Evolutionary conservation across 2,113 vertebrate species (phyloP), one percentile per base, ranked within the genome.

Genomic region (Falco punctatus): DNA sequence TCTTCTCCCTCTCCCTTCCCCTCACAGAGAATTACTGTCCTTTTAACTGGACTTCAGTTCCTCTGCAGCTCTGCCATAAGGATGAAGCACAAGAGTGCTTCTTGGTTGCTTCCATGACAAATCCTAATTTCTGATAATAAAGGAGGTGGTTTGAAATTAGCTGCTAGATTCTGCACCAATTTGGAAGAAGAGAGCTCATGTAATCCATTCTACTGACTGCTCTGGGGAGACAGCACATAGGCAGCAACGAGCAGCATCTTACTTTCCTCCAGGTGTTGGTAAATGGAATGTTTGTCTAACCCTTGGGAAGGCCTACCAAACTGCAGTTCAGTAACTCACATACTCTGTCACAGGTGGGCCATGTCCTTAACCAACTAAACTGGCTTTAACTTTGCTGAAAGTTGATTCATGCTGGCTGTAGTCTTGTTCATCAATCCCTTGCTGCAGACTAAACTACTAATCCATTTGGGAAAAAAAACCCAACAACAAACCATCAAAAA

Each of bases 311-410:
- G 61, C 20, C 33, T 57, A 70, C 12, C 19, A 42, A 83, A 54
- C 0, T 57, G n/a, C 54, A 81, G 4, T 49, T 88, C 40, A 72
- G 49, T 49, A 86, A 52, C 22, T 66, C n/a, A 52, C 22, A 33
- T 0, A 24, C 35, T 62, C 59, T 78, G 55, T 51, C 61, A 81
- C 0, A 0, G 0, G 16, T 40, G 46, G n/a, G 32, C 17, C 10
- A 38, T 1, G 3, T 57, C 11, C 59, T n/a, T 62, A 70, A 70
- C 21, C 12, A 74, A 73, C 15, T 28, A 79, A 89, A 46, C 23
- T 24, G 21, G 18, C 51, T 92, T 42, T 78, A 78, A 70, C 23
- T 71, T 58, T 62, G 57, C 42, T 87, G 57, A 21, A 87, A 79
- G 48, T 16, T 66, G 27, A 74, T 67, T 81, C 55, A 49, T 38